Percentiles rank a stretch among this genome's conserved stretches.
These are phyloP conservation scores for Hybognathus amarus DNA, from an alignment of 2,797 vertebrate species.

Conservation along the genomic window DNA sequence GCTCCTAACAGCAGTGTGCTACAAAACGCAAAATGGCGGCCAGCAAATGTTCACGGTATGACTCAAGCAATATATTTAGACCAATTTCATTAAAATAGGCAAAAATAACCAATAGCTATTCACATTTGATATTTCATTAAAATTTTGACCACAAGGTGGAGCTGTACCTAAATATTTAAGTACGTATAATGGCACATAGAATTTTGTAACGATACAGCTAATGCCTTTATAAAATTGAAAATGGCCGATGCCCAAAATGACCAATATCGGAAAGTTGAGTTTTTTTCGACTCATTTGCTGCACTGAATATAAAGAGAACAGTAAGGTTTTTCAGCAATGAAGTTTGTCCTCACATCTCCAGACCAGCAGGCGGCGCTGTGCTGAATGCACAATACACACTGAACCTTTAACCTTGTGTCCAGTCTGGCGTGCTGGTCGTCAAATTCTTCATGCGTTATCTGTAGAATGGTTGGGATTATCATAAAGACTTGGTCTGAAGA, in stretches of 20 bases:
- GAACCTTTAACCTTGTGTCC: background rate
- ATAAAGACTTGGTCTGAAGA: background rate
- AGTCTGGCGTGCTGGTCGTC: background rate
- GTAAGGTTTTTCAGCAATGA: background rate
- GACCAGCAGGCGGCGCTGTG: background rate
- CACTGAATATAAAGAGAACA: background rate
- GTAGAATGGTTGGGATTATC: background rate
- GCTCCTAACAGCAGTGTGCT: background rate
- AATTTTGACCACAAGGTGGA: background rate
- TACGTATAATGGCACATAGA: no score
- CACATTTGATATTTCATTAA: background rate
- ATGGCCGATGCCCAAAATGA: background rate
- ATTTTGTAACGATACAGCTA: background rate
- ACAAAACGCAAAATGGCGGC: background rate
- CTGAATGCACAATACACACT: background rate
- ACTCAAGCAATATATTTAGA: background rate
- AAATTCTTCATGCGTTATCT: background rate
- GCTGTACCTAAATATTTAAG: accelerated
- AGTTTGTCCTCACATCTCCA: background rate
- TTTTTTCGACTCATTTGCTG: background rate
- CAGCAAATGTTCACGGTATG: background rate
- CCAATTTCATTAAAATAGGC: background rate
- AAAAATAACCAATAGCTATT: background rate
- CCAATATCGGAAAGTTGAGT: background rate
- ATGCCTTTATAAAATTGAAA: background rate